phyloP scores from a whole-genome alignment of 64 coral and sea anemone genomes.

The Dendronephthya gigantea region DNA sequence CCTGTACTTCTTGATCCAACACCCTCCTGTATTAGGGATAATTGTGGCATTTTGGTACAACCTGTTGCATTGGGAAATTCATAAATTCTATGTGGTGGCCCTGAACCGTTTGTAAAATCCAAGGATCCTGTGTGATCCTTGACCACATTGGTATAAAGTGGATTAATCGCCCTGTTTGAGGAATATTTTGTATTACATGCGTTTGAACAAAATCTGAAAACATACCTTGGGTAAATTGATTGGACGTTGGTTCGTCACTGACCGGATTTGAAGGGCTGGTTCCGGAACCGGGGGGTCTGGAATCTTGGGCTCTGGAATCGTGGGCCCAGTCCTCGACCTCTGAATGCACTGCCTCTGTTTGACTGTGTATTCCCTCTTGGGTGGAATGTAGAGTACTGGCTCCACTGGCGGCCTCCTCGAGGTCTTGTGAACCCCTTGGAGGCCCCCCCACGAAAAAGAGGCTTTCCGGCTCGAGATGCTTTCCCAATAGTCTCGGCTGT shows the following conservation, averaged over 20 bases:
- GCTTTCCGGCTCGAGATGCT: slow-evolving; percentile 15
- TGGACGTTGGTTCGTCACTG: slow-evolving; percentile 4
- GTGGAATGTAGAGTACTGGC: neutral
- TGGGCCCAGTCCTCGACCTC: neutral
- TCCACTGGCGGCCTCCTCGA: slow-evolving; percentile 4
- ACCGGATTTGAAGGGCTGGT: neutral
- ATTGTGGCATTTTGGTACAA: neutral
- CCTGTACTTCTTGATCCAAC: neutral
- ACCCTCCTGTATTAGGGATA: neutral
- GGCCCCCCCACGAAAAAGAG: slow-evolving; percentile 16
- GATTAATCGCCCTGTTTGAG: slow-evolving; percentile 4
- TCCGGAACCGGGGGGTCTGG: neutral
- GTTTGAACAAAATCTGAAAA: slow-evolving; percentile 13
- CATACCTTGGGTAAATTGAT: slow-evolving; percentile 29
- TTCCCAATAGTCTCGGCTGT: too few relatives aligned
- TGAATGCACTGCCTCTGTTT: neutral
- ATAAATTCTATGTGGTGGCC: slow-evolving; percentile 17
- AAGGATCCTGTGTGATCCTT: slow-evolving; percentile 41
- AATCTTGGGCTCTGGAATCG: neutral
- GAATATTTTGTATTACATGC: neutral
- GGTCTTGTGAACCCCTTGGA: neutral
- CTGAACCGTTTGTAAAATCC: slow-evolving; percentile 19
- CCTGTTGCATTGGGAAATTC: neutral
- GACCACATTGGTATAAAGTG: slow-evolving; percentile 39
- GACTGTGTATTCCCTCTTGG: neutral